These are phyloP conservation scores for Sarotherodon lohbergeri DNA, from an alignment of 2,113 vertebrate genomes.

Conservation along the genomic window DNA sequence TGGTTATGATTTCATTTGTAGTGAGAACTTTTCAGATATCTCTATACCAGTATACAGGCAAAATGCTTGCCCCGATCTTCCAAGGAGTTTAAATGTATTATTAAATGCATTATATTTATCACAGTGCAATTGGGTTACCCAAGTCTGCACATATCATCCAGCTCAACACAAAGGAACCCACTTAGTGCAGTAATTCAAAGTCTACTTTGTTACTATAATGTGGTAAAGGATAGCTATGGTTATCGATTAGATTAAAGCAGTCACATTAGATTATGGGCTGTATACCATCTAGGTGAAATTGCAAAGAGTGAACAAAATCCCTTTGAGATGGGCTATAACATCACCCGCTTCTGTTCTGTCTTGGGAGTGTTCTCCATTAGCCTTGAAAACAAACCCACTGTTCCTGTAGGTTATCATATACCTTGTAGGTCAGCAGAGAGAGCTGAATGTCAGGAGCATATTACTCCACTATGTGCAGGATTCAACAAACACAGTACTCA, in stretches of 20 bases:
- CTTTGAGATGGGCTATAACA: conserved; percentile 20
- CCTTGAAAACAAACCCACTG: conserved; percentile 38
- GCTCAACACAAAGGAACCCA: background rate
- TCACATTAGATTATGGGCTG: conserved; percentile 29
- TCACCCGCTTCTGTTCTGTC: conserved; percentile 1
- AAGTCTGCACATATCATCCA: background rate
- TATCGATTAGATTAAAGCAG: conserved; percentile 23
- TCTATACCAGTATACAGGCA: background rate
- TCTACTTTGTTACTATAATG: background rate
- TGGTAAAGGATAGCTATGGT: background rate
- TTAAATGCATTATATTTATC: background rate
- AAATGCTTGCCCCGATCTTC: background rate
- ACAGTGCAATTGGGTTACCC: background rate
- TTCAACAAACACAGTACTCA: conserved; percentile 20
- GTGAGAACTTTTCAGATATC: background rate
- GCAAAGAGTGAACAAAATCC: conserved; percentile 5
- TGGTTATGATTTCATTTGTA: background rate
- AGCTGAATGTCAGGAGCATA: conserved; percentile 27
- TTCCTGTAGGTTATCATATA: conserved; percentile 47
- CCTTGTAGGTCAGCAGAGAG: conserved; percentile 43
- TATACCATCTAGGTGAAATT: background rate
- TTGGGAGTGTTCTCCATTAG: conserved; percentile 32
- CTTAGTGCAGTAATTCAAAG: background rate
- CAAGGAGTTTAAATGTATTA: background rate
- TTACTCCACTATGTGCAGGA: conserved; percentile 3